Percentiles rank a stretch among this genome's conserved stretches.
These are phyloP conservation scores for Drosophila gunungcola DNA, from an alignment of 1,140 invertebrate genomes.

Conservation along the genomic window DNA sequence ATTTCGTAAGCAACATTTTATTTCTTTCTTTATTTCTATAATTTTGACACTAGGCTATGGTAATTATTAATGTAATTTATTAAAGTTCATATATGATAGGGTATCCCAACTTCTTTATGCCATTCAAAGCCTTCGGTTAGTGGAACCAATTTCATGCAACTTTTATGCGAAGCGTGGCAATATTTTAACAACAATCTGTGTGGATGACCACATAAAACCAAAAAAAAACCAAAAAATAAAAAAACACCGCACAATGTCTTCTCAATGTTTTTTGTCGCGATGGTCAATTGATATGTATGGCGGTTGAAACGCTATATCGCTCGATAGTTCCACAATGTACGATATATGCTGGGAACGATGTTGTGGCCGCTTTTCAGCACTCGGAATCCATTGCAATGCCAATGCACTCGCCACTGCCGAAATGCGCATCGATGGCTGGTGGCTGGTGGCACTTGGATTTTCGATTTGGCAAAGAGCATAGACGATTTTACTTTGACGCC, in stretches of 20 bases:
- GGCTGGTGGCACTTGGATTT: conserved; percentile 22
- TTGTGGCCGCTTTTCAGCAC: neutral
- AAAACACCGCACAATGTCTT: conserved; percentile 17
- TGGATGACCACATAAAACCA: conserved; percentile 8
- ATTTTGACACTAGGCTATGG: too few relatives aligned
- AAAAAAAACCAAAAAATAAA: neutral
- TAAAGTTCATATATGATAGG: conserved; percentile 1
- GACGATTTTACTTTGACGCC: conserved; percentile 45
- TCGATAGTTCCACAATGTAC: conserved; percentile 26
- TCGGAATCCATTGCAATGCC: conserved; percentile 38
- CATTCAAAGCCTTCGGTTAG: neutral
- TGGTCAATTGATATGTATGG: conserved; percentile 78
- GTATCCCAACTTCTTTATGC: conserved; percentile 4
- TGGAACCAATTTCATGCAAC: conserved; percentile 60
- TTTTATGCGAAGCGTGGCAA: conserved; percentile 73
- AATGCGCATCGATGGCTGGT: conserved; percentile 33
- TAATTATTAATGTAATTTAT: too few relatives aligned
- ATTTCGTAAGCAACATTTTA: too few relatives aligned
- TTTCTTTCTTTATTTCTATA: too few relatives aligned
- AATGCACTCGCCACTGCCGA: conserved; percentile 34
- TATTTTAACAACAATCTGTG: conserved; percentile 68
- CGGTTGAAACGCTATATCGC: conserved; percentile 30
- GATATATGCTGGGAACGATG: conserved; percentile 30
- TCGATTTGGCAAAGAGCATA: conserved; percentile 42
- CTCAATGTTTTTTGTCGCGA: conserved; percentile 61